phyloP scores from a whole-genome alignment of 2,113 vertebrate species.

The Cygnus atratus region DNA sequence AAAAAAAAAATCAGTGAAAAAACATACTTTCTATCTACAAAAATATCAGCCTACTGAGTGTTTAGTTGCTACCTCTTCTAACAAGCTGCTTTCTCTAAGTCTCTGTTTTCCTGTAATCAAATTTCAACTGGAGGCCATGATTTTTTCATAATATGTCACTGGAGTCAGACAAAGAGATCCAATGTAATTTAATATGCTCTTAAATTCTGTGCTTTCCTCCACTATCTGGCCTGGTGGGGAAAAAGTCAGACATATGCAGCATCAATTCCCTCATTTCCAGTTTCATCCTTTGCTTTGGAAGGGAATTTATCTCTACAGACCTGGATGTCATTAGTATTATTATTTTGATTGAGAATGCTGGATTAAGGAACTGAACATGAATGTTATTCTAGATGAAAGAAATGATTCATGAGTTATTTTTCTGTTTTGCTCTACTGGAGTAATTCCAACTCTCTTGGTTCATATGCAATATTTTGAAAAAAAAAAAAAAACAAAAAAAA shows the following conservation, averaged over 20 bases:
- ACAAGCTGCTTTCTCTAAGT: not conserved
- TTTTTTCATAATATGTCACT: not conserved
- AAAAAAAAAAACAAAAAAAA: too few relatives aligned
- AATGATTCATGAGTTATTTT: not conserved
- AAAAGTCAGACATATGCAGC: not conserved
- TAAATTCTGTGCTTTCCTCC: not conserved
- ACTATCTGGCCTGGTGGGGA: not conserved
- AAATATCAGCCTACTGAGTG: rapidly evolving
- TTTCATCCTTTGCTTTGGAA: not conserved
- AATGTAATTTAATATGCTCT: not conserved
- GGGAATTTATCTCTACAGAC: not conserved
- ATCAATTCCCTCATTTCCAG: not conserved
- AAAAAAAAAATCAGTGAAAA: not conserved
- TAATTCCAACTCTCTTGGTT: not conserved
- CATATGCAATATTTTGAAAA: not conserved
- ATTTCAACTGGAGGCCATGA: not conserved
- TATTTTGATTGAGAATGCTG: not conserved
- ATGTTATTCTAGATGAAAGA: not conserved
- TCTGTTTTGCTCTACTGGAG: not conserved
- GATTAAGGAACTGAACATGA: not conserved
- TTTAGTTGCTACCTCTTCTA: not conserved
- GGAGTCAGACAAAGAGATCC: not conserved
- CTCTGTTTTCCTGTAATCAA: not conserved
- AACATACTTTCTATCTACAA: not conserved
- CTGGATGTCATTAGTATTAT: not conserved